These are phyloP conservation scores for Agapostemon virescens DNA, from an alignment of 2,888 invertebrate species.

Conservation along the genomic window DNA sequence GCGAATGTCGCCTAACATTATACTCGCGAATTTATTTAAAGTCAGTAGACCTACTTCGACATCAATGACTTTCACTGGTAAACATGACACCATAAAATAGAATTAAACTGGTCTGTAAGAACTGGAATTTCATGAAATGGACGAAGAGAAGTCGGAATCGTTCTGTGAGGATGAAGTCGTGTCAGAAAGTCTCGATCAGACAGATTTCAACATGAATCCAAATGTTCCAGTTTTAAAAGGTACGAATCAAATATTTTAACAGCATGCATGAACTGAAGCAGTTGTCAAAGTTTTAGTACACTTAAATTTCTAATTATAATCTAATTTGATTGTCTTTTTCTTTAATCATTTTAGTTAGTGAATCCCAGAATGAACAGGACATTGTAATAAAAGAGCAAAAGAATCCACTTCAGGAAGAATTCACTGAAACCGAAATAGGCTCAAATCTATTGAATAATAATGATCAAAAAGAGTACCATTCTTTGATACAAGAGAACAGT, in stretches of 20 bases:
- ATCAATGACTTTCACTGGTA: constrained; percentile 3
- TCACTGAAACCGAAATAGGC: constrained; percentile 13
- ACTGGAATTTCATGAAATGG: constrained; percentile 50
- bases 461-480: background rate
- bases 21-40: background rate
- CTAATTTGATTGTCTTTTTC: background rate
- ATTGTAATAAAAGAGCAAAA: background rate
- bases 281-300: background rate
- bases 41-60: background rate
- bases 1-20: constrained; percentile 24
- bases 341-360: constrained; percentile 9
- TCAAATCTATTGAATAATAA: constrained; percentile 26
- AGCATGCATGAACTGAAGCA: background rate
- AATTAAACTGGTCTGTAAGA: constrained; percentile 10
- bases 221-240: constrained; percentile 29
- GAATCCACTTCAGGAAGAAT: constrained; percentile 1
- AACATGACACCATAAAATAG: constrained; percentile 31
- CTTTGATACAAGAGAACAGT: constrained; percentile 23
- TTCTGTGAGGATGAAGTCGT: background rate
- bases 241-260: constrained; percentile 20
- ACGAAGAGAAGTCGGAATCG: constrained; percentile 37
- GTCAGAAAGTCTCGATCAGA: constrained; percentile 4
- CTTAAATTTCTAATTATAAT: background rate
- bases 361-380: background rate
- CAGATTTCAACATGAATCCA: constrained; percentile 9